Percentiles rank a stretch among this genome's conserved stretches.
Conservation (phyloP, 2,113 vertebrate species). For the Gadus macrocephalus region DNA sequence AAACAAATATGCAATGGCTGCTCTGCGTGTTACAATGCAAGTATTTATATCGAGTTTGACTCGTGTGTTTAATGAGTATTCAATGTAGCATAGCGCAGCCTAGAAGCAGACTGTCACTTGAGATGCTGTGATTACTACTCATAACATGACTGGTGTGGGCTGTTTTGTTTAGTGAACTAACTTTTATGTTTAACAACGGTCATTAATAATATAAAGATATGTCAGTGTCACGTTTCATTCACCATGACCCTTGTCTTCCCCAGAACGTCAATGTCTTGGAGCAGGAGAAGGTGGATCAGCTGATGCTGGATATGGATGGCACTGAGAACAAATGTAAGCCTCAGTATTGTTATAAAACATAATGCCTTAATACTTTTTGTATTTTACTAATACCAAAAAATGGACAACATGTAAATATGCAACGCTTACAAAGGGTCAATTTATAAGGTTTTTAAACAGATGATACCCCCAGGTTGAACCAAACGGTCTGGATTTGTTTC, state of each 20-base stretch:
- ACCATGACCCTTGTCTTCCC: slow-evolving; percentile 1
- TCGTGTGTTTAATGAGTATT: neutral
- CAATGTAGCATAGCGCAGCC: no score
- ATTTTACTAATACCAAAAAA: neutral
- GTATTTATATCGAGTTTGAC: neutral
- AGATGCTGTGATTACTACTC: neutral
- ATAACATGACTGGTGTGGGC: neutral
- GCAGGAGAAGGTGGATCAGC: slow-evolving; percentile 91
- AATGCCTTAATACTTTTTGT: neutral
- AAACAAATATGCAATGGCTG: neutral
- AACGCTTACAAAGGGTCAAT: no score
- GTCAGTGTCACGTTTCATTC: neutral
- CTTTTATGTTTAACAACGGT: neutral
- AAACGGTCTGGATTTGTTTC: neutral
- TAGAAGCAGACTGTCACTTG: no score
- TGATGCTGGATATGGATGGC: slow-evolving; percentile 99
- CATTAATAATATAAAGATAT: neutral
- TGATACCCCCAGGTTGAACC: neutral
- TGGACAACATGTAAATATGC: no score
- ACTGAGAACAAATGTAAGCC: slow-evolving; percentile 96
- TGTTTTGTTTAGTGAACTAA: neutral
- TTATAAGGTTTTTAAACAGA: no score
- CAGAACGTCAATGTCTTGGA: slow-evolving; percentile 86
- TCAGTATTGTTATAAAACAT: neutral
- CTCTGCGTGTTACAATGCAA: neutral